Base-by-base conservation (phyloP, 2,888 invertebrate genomes). In the Disparrhopalites patrizii region DNA sequence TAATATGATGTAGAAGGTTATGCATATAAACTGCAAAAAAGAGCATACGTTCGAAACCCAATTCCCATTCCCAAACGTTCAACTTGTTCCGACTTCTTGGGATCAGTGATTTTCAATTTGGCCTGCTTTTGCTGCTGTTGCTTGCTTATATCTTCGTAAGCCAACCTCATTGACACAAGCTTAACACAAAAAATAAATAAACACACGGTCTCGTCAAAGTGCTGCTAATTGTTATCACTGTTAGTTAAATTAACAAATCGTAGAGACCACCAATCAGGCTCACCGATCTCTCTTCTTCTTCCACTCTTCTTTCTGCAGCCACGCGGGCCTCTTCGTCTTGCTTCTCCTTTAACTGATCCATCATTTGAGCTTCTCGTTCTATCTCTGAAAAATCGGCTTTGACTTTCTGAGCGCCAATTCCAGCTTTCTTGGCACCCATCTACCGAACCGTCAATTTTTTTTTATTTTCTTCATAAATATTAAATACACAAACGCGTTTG, bases 41-140 rank as follows among this genome's bases (percentile, higher is more conserved):
- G 7, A 20, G 25, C 10, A 57, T 79, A 85, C 85, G 81, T 79
- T 77, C 82, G 80, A 38, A 81, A 77, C 51, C 82, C 83, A 76
- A 87, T 87, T 67, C 91, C 95, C 91, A 97, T 96, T 76, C 97
- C 98, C 54, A 98, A 85, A 57, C 98, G 84, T 80, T 97, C 96
- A 76, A 90, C 83, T 80, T 93, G 91, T 73, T 89, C 87, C 2
- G 91, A 91, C 80, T 93, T 95, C 70, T 85, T 84, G 0, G 92
- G 90, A 81, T 93, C 90, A 65, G 86, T 80, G 52, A 83, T 83
- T 77, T 86, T 87, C 65, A 90, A 76, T 78, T 87, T 85, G 64
- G 89, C 88, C 75, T 89, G 89, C 68, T 88, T 84, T 76, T 86
- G 86, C 69, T 86, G 83, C 67, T 87, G 86, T 28, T 74, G 70